Evolutionary conservation across 2,797 vertebrate species (phyloP).

Genomic region (Poecile montanus): DNA sequence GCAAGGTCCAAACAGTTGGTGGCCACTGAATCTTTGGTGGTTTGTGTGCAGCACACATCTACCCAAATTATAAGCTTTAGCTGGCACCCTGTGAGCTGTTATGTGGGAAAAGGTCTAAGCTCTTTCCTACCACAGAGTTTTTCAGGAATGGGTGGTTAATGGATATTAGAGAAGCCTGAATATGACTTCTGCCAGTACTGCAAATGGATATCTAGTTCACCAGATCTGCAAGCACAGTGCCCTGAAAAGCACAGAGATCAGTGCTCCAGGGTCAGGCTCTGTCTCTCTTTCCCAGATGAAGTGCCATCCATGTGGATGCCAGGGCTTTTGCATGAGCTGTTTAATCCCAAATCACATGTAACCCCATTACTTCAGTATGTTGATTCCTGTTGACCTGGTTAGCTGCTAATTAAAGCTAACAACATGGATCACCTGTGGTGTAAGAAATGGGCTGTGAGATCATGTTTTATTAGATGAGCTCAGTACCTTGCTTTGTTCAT

Average conservation of each 20-base stretch:
- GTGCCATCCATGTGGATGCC: neutral
- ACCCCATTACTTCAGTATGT: neutral
- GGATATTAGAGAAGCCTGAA: neutral
- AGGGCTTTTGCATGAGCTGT: neutral
- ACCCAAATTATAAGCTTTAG: neutral
- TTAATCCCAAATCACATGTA: slow-evolving; percentile 4
- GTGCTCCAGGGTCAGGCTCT: neutral
- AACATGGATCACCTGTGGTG: neutral
- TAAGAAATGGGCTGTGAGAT: neutral
- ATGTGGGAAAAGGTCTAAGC: neutral
- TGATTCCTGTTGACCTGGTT: neutral
- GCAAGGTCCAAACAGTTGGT: neutral
- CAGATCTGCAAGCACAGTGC: neutral
- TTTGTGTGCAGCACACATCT: neutral
- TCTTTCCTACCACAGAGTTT: neutral
- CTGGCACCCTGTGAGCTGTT: neutral
- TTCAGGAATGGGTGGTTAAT: neutral
- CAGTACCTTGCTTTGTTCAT: slow-evolving; percentile 85
- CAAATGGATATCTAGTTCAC: neutral
- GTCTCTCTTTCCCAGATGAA: neutral
- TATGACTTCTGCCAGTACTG: neutral
- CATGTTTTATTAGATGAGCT: slow-evolving; percentile 25
- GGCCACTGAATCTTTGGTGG: neutral
- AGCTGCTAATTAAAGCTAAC: neutral
- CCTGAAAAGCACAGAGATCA: neutral